Evolutionary conservation across 2,888 invertebrate genomes (phyloP).

Genomic region (Cyclophora punctaria): DNA sequence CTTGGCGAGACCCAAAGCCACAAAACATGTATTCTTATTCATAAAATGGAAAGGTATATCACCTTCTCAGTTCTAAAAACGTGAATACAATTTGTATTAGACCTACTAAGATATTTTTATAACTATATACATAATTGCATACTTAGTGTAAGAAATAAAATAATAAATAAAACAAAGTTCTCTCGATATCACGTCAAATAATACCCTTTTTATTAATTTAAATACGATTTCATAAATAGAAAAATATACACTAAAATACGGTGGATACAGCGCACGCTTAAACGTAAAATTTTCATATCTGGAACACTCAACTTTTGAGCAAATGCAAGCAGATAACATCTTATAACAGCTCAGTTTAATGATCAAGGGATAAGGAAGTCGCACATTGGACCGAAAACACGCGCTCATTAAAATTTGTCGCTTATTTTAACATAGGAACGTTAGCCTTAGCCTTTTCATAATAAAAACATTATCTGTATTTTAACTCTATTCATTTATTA

Average conservation of each 20-base stretch:
- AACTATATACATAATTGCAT: not conserved
- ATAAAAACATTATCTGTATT: too few species aligned
- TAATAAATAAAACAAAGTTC: slow-evolving; percentile 36
- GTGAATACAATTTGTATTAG: too few species aligned
- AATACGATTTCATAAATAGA: slow-evolving; percentile 63
- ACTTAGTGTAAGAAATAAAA: not conserved
- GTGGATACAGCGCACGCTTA: slow-evolving; percentile 52
- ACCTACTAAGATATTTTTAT: not conserved
- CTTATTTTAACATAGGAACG: too few species aligned
- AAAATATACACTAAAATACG: slow-evolving; percentile 56
- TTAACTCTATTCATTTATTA: too few species aligned
- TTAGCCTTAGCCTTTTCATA: too few species aligned
- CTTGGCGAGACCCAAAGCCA: too few species aligned
- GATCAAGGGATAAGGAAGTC: not conserved
- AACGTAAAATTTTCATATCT: slow-evolving; percentile 20
- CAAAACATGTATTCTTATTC: too few species aligned
- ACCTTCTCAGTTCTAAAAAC: too few species aligned
- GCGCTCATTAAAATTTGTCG: too few species aligned
- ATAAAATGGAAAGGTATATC: too few species aligned
- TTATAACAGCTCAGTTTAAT: slow-evolving; percentile 6
- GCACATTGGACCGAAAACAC: slow-evolving; percentile 5
- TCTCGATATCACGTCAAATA: slow-evolving; percentile 61
- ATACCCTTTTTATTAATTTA: slow-evolving; percentile 67
- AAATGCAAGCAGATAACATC: slow-evolving; percentile 55
- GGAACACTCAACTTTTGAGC: slow-evolving; percentile 51